Base-by-base conservation (phyloP, 2,888 invertebrate genomes). In the Osedax fenrisi region DNA sequence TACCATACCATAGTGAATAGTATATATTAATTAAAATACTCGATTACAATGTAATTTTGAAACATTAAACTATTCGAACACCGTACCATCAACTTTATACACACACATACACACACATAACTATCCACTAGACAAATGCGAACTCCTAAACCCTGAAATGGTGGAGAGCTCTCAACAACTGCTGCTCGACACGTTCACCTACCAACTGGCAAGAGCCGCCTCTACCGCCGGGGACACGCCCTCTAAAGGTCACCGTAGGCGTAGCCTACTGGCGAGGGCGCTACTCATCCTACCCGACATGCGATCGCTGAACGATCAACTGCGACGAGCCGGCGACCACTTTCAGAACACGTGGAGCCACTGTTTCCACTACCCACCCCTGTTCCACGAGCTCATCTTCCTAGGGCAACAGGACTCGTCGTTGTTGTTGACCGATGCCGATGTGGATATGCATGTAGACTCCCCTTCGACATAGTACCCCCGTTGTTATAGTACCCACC, bases 141-240 rank as follows among this genome's bases (percentile, higher is more conserved):
- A 70, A 25, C 24, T 75, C 26, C 59, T 24, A 27, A 25, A 26
- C 3, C 71, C 75, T 2, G 71, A 56, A 26, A 24, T 61, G 22
- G 71, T 71, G 27, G 75, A 71, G 21, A 27, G 22, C 22, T 2
- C 41, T 17, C 71, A 62, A 62, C 26, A 27, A n/a, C 26, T 69
- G 23, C 59, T 75, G 26, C 21, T 75, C 1, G 75, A 75, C 10
- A 69, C 71, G 3, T 26, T 75, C 21, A 21, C 26, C 27, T 75
- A 75, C 71, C 27, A 69, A 3, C 17, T 75, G 22, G 22, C 41
- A 10, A 5, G 41, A 17, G 10, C 41, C 10, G 10, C 5, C 5
- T 17, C 10, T 10, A 5, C 41, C 10, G 10, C 5, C 5, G 10
- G 41, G 17, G 41, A 41, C 41, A 17, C 10, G 17, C 41, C 5